A percentile compares a stretch with the other conserved stretches of the same genome.
Evolutionary conservation across 2,113 vertebrate species (phyloP).

Genomic region (Blennius ocellaris): DNA sequence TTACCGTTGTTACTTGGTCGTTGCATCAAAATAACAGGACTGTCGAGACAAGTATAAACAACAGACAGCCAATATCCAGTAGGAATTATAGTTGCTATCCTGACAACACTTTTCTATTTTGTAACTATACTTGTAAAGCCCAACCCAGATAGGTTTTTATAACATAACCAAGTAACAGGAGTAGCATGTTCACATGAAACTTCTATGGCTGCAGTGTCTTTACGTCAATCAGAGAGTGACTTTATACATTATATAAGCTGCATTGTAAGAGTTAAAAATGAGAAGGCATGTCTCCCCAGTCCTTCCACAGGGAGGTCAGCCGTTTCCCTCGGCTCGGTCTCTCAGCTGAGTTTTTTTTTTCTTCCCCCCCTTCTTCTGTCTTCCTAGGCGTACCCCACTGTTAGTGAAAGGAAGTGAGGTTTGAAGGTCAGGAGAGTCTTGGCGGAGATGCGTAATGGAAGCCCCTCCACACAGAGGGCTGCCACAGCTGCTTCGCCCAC

Average conservation of each 20-base stretch:
- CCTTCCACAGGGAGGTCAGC: conserved; percentile 46
- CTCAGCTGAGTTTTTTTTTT: conserved; percentile 30
- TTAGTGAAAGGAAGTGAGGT: conserved; percentile 77
- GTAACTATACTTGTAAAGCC: no score
- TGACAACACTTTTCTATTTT: no score
- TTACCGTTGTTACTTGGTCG: no score
- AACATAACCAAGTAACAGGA: neutral
- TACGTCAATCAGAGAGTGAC: neutral
- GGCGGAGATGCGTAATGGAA: conserved; percentile 58
- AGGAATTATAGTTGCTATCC: no score
- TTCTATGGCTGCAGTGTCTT: neutral
- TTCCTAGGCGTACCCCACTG: conserved; percentile 36
- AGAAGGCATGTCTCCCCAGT: conserved; percentile 38
- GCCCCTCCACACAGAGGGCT: conserved; percentile 24
- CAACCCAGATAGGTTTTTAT: neutral
- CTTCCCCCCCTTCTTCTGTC: neutral
- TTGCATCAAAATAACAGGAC: no score
- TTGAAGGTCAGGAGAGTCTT: conserved; percentile 72
- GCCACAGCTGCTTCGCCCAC: conserved; percentile 19
- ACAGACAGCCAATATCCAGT: no score
- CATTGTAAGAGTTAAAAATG: conserved; percentile 22
- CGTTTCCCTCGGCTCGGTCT: conserved; percentile 57
- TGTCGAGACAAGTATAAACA: no score
- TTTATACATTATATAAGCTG: neutral
- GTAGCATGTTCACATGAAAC: neutral